Base-by-base conservation (phyloP, 2,797 vertebrate genomes). In the Hylomyscus alleni region DNA sequence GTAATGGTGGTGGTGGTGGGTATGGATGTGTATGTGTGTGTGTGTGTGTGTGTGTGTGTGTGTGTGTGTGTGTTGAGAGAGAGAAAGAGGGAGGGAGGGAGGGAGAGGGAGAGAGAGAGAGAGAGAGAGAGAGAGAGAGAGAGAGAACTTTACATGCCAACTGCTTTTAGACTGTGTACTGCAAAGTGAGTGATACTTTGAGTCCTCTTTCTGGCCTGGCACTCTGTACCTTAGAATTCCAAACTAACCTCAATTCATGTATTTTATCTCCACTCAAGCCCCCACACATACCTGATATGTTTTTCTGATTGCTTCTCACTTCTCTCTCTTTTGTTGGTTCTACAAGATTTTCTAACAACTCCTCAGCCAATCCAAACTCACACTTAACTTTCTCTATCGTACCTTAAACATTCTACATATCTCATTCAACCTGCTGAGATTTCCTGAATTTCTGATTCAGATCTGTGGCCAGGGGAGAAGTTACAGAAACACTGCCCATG, bases 201-300 rank as follows among this genome's bases (percentile, higher is more conserved):
- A 34, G 44, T 73, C 40, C 44, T 95, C 62, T 69, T 87, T 91
- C 56, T 72, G 12, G 15, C 65, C 89, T 89, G 88, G 93, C 47
- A 26, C 37, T 87, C 67, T 81, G 60, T 52, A 58, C 47, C 56
- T 54, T 84, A 44, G 29, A 52, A 40, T 84, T 94, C 17, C 56
- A 92, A 73, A 82, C 54, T n/a, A 52, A 69, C 8, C 85, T 80
- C 72, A 88, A 56, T 44, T 76, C 50, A 24, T 56, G 37, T 9
- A 24, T 60, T 77, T 77, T 47, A 44, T 91, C n/a, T 73, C 47
- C 8, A 92, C 11, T 58, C 77, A 91, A 80, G 65, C 56, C 47
- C 29, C 47, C 60, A 65, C 62, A 44, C 50, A 13, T 14, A 72
- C 67, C n/a, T 72, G 67, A 40, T 15, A 52, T 20, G 26, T 31